phyloP scores from a whole-genome alignment of 2,888 invertebrate genomes.

The Drosophila subsilvestris region DNA sequence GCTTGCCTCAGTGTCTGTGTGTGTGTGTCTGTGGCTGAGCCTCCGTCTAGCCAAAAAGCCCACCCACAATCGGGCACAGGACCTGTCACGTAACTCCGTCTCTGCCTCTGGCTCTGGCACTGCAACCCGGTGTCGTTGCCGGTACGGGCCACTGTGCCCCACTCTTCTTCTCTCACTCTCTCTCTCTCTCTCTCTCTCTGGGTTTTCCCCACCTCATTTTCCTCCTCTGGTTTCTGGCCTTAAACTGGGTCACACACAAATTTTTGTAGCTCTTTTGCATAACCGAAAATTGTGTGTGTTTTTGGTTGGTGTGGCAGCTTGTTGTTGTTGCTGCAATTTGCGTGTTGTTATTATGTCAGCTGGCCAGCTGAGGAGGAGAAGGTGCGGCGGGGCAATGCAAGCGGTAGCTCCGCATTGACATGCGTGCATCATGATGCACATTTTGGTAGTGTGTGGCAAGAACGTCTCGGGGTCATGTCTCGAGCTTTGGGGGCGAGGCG shows the following conservation, averaged over 20 bases:
- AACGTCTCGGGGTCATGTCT: conserved; percentile 4
- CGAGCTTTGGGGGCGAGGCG: conserved; percentile 45
- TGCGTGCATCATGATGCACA: conserved; percentile 56
- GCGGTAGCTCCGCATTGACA: conserved; percentile 70
- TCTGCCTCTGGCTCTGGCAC: conserved; percentile 2
- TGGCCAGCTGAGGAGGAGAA: conserved; percentile 24
- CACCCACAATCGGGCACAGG: conserved; percentile 44
- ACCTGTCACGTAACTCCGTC: conserved; percentile 41
- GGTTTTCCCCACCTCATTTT: conserved; percentile 12
- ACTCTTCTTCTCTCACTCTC: background rate
- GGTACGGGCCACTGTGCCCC: background rate
- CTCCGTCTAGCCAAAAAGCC: conserved; percentile 50
- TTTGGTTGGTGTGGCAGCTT: conserved; percentile 69
- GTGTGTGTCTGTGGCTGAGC: conserved; percentile 29
- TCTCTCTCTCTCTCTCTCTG: background rate
- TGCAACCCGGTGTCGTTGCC: background rate
- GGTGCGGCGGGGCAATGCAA: no score
- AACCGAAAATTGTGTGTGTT: conserved; percentile 71
- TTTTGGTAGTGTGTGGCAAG: conserved; percentile 17
- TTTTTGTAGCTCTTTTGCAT: conserved; percentile 62
- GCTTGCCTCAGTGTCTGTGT: conserved; percentile 7
- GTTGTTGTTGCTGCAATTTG: conserved; percentile 11
- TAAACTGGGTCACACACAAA: conserved; percentile 50
- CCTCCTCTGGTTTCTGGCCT: conserved; percentile 37
- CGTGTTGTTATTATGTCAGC: conserved; percentile 73